Conservation (phyloP, 2,888 invertebrate species). For the Exocentrus adspersus region DNA sequence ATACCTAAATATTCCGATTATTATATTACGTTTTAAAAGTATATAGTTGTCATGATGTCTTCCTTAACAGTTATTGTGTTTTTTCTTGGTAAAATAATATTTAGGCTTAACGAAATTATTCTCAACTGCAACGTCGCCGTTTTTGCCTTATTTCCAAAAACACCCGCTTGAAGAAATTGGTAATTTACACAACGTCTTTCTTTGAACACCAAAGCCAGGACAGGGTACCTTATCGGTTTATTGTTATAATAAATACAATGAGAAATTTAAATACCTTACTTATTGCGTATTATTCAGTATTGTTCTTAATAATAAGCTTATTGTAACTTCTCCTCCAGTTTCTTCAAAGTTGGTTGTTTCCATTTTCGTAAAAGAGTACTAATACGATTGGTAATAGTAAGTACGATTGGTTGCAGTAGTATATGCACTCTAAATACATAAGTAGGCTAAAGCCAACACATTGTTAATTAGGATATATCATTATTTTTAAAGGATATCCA, state of each 20-base stretch:
- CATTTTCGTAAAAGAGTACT: conserved; percentile 38
- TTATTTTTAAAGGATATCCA: conserved; percentile 61
- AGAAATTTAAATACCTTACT: no score
- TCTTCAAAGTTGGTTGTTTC: conserved; percentile 12
- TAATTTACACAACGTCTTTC: conserved; percentile 30
- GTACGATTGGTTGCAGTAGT: conserved; percentile 58
- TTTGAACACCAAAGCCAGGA: conserved; percentile 34
- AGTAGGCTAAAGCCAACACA: conserved; percentile 50
- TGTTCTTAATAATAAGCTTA: no score
- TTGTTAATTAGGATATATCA: conserved; percentile 61
- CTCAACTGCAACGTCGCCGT: conserved; percentile 53
- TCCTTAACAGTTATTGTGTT: conserved; percentile 59
- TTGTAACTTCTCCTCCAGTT: not conserved
- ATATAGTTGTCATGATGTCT: conserved; percentile 46
- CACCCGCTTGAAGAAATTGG: conserved; percentile 25
- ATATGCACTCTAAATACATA: conserved; percentile 52
- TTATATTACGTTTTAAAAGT: not conserved
- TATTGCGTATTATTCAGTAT: no score
- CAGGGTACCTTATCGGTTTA: conserved; percentile 27
- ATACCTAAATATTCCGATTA: conserved; percentile 37
- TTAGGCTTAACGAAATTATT: conserved; percentile 50
- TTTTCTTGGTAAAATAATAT: conserved; percentile 50
- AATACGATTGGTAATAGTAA: conserved; percentile 24
- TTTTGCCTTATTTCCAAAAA: conserved; percentile 27
- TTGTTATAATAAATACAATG: no score